phyloP scores from a whole-genome alignment of 2,888 invertebrate species.

The Chloroclysta siterata region DNA sequence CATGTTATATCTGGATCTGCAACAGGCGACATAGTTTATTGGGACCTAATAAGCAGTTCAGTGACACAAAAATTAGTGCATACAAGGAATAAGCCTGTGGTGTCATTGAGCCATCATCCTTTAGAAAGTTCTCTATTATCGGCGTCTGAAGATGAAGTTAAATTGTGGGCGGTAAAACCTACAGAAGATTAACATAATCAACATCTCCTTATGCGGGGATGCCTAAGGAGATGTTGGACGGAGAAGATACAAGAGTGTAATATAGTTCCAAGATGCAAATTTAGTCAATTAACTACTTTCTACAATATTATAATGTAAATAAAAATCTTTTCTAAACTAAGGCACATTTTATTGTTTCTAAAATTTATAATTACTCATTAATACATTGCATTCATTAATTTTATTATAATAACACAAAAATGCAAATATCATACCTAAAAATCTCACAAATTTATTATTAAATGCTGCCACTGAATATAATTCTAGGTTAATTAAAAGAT shows the following conservation, averaged over 20 bases:
- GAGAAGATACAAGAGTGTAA: too few relatives aligned
- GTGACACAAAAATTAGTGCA: conserved; percentile 79
- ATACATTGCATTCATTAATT: conserved; percentile 15
- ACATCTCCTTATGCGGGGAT: too few relatives aligned
- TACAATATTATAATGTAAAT: too few relatives aligned
- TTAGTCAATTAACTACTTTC: too few relatives aligned
- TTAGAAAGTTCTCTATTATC: conserved; percentile 88
- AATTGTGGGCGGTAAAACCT: conserved; percentile 86
- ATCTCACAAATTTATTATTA: conserved; percentile 14
- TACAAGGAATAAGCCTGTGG: conserved; percentile 86
- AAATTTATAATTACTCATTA: conserved; percentile 15
- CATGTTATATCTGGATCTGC: conserved; percentile 96
- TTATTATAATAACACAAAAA: conserved; percentile 26
- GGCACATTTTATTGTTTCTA: conserved; percentile 31
- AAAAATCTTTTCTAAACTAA: conserved; percentile 4
- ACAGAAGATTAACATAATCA: conserved; percentile 46
- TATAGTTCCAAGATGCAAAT: too few relatives aligned
- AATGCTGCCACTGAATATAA: conserved; percentile 16
- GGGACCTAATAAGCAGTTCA: conserved; percentile 93
- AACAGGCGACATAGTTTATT: conserved; percentile 93
- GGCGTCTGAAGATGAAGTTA: conserved; percentile 89
- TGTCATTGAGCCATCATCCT: conserved; percentile 94
- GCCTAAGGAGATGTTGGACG: too few relatives aligned
- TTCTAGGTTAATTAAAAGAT: neutral
- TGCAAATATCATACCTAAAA: conserved; percentile 26